phyloP scores from a whole-genome alignment of 2,888 invertebrate species.

The Drosophila demipolita region DNA sequence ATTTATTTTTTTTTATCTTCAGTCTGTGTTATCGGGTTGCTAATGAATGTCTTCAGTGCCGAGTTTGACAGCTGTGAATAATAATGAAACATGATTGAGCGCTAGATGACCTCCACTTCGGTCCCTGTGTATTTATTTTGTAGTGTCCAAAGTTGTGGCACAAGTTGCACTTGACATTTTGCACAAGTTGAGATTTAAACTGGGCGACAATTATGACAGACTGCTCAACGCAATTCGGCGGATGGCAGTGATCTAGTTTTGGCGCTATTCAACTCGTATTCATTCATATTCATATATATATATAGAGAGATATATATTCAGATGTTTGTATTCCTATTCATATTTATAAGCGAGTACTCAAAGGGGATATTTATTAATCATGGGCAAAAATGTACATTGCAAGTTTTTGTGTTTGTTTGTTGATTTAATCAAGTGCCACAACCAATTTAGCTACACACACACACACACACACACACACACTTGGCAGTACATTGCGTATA shows the following conservation, averaged over 20 bases:
- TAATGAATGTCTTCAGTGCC: not conserved
- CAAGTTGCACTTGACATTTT: constrained; percentile 73
- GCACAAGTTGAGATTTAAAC: constrained; percentile 28
- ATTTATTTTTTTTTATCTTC: not conserved
- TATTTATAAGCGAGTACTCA: constrained; percentile 14
- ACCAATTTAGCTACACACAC: constrained; percentile 58
- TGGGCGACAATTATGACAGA: constrained; percentile 66
- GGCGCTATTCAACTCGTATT: constrained; percentile 6
- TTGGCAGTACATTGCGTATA: constrained; percentile 66
- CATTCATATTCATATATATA: constrained; percentile 9
- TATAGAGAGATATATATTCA: constrained; percentile 1
- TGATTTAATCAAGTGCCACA: constrained; percentile 75
- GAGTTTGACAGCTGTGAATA: constrained; percentile 10
- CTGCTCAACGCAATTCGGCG: constrained; percentile 43
- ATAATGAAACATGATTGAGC: constrained; percentile 7
- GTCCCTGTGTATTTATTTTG: not conserved
- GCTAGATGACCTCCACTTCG: not conserved
- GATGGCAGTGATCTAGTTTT: constrained; percentile 22
- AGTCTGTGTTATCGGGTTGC: not conserved
- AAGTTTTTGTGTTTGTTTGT: constrained; percentile 57
- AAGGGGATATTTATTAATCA: constrained; percentile 46
- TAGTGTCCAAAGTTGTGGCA: constrained; percentile 26
- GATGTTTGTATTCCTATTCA: constrained; percentile 19
- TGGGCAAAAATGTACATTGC: constrained; percentile 64
- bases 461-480: constrained; percentile 15